A percentile compares a stretch with the other conserved stretches of the same genome.
Conservation (phyloP, 2,888 invertebrate genomes). For the Rhamnusium bicolor region DNA sequence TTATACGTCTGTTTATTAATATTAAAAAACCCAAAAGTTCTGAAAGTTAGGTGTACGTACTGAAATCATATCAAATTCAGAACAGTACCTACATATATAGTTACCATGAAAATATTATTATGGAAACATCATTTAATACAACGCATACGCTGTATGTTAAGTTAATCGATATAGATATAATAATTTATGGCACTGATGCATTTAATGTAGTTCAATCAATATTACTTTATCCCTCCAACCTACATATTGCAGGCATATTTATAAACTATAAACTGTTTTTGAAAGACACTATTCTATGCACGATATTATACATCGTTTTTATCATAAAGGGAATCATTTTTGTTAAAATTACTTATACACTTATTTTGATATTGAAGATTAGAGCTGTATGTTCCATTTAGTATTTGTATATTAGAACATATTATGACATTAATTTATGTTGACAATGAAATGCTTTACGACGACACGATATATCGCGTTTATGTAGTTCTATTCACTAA, state of each 20-base stretch:
- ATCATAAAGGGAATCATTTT: neutral
- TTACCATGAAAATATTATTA: no score
- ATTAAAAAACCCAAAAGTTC: no score
- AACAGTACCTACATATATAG: no score
- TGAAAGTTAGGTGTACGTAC: no score
- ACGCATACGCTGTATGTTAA: neutral
- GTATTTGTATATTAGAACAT: no score
- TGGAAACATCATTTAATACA: no score
- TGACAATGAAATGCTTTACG: neutral
- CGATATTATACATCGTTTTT: neutral
- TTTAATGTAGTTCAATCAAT: neutral
- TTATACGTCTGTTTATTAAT: no score
- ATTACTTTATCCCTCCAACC: neutral
- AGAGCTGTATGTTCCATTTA: neutral
- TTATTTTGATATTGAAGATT: neutral
- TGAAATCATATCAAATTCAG: no score
- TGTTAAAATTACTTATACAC: neutral
- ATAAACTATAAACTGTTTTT: neutral
- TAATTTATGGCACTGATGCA: neutral
- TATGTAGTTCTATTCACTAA: neutral
- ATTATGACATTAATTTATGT: neutral
- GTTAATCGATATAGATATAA: neutral
- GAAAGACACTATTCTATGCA: neutral
- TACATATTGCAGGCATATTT: neutral
- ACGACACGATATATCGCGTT: neutral